Evolutionary conservation across 2,797 vertebrate species (phyloP).

Genomic region (Clarias pachynema): DNA sequence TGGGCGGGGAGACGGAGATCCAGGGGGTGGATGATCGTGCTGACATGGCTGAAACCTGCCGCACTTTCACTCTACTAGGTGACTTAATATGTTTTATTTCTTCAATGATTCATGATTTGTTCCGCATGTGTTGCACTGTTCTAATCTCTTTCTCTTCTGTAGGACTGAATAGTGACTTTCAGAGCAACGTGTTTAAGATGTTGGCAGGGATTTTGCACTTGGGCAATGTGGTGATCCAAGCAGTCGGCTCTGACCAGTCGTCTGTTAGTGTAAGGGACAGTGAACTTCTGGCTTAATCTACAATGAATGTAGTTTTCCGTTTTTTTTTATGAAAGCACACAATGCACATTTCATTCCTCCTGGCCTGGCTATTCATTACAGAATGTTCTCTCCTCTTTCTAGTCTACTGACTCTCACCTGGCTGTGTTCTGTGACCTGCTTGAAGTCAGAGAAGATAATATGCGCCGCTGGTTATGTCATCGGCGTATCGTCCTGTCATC

Average conservation of each 20-base stretch:
- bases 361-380: not conserved
- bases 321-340: not conserved
- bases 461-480: constrained; percentile 89
- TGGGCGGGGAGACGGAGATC: constrained; percentile 83
- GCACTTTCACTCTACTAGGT: constrained; percentile 90
- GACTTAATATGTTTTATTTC: not conserved
- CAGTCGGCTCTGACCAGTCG: constrained; percentile 83
- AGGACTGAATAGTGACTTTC: constrained; percentile 89
- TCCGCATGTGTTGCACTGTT: not conserved
- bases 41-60: constrained; percentile 87
- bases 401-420: constrained; percentile 85
- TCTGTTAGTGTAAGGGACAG: constrained; percentile 80
- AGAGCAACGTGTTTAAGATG: constrained; percentile 87
- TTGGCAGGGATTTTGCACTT: constrained; percentile 92
- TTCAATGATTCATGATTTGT: not conserved
- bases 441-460: constrained; percentile 66
- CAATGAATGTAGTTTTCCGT: not conserved
- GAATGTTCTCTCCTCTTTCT: not conserved
- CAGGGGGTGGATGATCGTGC: constrained; percentile 87
- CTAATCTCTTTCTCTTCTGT: constrained; percentile 30
- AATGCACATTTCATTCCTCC: not conserved
- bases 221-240: constrained; percentile 86
- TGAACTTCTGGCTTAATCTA: not conserved
- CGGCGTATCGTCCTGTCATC: constrained; percentile 83
- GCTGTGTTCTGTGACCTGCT: constrained; percentile 85